Conservation (phyloP, 2,888 invertebrate genomes). For the Antheraea assamensis region DNA sequence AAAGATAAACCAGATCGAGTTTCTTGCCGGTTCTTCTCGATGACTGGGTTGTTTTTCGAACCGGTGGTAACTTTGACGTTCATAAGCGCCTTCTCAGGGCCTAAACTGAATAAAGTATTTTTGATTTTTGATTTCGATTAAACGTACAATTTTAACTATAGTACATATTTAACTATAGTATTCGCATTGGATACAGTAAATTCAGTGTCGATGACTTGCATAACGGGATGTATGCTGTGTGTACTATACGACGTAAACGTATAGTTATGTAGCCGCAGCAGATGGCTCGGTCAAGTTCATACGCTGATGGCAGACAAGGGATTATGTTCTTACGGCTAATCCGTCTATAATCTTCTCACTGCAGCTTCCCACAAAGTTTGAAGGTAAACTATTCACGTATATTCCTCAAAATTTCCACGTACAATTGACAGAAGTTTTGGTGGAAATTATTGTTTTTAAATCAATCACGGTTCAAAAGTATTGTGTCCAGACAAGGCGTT, state of each 20-base stretch:
- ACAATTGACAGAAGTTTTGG: neutral
- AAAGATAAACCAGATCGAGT: too few species aligned
- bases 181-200: neutral
- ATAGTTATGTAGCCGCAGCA: neutral
- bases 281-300: slow-evolving; percentile 66
- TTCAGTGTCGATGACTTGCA: neutral
- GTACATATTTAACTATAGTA: too few species aligned
- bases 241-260: neutral
- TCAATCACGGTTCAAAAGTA: too few species aligned
- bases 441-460: neutral
- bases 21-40: too few species aligned
- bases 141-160: too few species aligned
- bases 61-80: too few species aligned
- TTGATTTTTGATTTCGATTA: too few species aligned
- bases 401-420: neutral
- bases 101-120: too few species aligned
- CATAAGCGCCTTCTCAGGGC: too few species aligned
- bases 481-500: neutral
- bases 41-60: too few species aligned
- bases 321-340: slow-evolving; percentile 70
- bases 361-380: neutral
- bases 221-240: neutral
- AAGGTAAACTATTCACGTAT: neutral
- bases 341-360: slow-evolving; percentile 53
- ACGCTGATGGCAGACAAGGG: slow-evolving; percentile 44